phyloP scores from a whole-genome alignment of 1,140 invertebrate genomes.

The Andrena cerasifolii region DNA sequence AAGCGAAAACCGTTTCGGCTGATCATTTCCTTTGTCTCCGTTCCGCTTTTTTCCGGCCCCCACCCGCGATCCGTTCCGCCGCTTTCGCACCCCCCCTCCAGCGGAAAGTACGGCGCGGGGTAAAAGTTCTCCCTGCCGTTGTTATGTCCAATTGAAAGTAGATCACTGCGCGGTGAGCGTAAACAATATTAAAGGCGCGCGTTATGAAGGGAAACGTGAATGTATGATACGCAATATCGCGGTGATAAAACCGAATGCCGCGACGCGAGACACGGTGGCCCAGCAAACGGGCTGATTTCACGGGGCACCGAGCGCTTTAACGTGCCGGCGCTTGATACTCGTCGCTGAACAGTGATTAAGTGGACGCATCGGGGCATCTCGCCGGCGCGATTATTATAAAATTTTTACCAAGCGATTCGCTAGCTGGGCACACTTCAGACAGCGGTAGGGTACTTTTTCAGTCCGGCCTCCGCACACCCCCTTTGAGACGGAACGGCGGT shows the following conservation, averaged over 20 bases:
- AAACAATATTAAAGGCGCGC: conserved; percentile 37
- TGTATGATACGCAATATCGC: conserved; percentile 36
- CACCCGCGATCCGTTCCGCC: neutral
- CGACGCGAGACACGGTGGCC: neutral
- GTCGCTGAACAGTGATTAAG: conserved; percentile 20
- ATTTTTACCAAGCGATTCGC: neutral
- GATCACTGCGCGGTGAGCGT: neutral
- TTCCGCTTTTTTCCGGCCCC: conserved; percentile 10
- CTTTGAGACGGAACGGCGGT: neutral
- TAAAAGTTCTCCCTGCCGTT: conserved; percentile 9
- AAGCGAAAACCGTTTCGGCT: neutral
- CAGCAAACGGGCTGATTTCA: neutral
- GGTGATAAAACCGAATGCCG: conserved; percentile 6
- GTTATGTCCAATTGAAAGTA: conserved; percentile 13
- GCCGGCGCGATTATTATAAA: neutral
- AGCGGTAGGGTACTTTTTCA: neutral
- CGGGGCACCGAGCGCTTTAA: neutral
- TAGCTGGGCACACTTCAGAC: neutral
- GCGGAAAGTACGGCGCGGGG: neutral
- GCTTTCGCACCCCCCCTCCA: too few species aligned
- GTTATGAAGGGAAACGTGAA: conserved; percentile 24
- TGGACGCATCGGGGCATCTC: neutral
- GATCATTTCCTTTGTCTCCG: conserved; percentile 13
- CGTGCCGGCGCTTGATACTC: neutral
- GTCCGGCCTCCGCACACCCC: too few species aligned